Percentiles rank a stretch among this genome's conserved stretches.
Conservation (phyloP, 1,140 invertebrate species). For the Euglossa dilemma region DNA sequence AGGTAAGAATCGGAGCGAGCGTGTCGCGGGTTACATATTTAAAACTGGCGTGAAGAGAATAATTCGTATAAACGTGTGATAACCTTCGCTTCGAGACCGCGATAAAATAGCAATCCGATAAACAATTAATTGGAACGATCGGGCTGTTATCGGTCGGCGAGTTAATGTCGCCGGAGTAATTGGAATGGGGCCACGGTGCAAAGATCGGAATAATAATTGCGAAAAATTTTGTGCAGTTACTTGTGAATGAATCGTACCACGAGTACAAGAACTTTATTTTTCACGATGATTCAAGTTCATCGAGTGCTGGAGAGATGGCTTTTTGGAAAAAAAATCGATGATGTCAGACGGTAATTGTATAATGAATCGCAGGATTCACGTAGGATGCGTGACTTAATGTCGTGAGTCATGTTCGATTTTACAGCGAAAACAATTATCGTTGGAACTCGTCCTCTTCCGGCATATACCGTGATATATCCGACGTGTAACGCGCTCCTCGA, state of each 20-base stretch:
- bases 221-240: background rate
- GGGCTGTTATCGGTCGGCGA: conserved; percentile 21
- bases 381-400: conserved; percentile 24
- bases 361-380: conserved; percentile 8
- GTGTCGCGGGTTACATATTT: background rate
- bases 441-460: conserved; percentile 17
- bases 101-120: conserved; percentile 38
- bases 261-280: background rate
- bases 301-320: background rate
- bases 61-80: background rate
- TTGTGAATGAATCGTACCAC: background rate
- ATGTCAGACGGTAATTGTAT: conserved; percentile 6
- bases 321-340: background rate
- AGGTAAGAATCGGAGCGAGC: conserved; percentile 7
- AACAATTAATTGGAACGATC: conserved; percentile 32
- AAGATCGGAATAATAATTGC: conserved; percentile 8
- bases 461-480: background rate
- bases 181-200: background rate
- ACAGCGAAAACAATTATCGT: conserved; percentile 23
- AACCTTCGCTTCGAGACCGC: background rate
- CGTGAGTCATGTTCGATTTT: conserved; percentile 28
- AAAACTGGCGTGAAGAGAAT: background rate
- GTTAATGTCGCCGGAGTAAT: background rate
- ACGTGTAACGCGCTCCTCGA: background rate
- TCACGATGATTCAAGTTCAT: background rate